These are phyloP conservation scores for Sminthurinus aureus DNA, from an alignment of 2,888 invertebrate genomes.

Conservation along the genomic window DNA sequence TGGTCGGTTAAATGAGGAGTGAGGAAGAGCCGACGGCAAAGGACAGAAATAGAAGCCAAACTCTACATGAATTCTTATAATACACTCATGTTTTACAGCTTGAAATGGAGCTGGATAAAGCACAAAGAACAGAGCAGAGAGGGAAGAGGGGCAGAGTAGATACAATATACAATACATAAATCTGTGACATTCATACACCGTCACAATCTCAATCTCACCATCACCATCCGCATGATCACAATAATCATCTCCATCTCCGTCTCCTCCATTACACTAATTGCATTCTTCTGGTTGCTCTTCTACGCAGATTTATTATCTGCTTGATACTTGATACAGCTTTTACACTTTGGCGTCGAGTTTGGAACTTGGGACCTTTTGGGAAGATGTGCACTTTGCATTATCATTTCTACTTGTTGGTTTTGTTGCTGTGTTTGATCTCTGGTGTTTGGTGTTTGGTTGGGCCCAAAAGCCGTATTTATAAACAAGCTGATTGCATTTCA, in stretches of 20 bases:
- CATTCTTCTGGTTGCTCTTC: not conserved
- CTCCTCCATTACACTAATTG: slow-evolving; percentile 16
- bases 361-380: too few relatives aligned
- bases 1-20: too few relatives aligned
- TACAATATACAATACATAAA: too few relatives aligned
- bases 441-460: too few relatives aligned
- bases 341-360: not conserved
- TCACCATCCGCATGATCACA: not conserved
- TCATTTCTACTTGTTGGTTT: not conserved
- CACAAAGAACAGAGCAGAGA: not conserved
- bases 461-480: too few relatives aligned
- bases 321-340: not conserved
- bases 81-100: not conserved
- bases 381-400: not conserved
- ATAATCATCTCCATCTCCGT: not conserved
- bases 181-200: not conserved
- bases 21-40: too few relatives aligned
- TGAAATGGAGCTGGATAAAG: not conserved
- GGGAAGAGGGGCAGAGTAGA: too few relatives aligned
- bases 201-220: not conserved
- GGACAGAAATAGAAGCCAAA: too few relatives aligned
- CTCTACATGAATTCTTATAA: too few relatives aligned
- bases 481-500: too few relatives aligned
- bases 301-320: not conserved
- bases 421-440: too few relatives aligned